Evolutionary conservation across 2,797 vertebrate species (phyloP), one percentile per base, ranked within the genome.

Genomic region (Anabas testudineus): DNA sequence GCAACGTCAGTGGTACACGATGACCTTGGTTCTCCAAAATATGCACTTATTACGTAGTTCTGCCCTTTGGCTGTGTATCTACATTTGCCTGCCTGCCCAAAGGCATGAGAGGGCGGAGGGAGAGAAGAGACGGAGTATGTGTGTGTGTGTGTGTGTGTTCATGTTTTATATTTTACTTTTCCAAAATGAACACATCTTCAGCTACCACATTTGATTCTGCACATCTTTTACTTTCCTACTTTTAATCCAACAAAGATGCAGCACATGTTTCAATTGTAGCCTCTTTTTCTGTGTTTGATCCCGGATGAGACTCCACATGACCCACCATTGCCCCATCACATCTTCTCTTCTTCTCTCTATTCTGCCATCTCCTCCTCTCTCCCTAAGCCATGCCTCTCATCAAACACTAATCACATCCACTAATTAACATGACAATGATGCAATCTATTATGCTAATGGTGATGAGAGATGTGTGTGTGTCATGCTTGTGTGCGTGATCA

Each of bases 391-490:
- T 59, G 41, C 73, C 64, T 76, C 59, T 74, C 71, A 59, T 64
- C 65, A 41, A 57, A 14, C 58, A 65, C 52, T 71, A 80, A 83
- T 85, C 83, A 57, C 41, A 64, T 81, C 70, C 80, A 43, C 84
- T 90, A 90, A 91, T 91, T 86, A 76, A 86, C 81, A 76, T 89
- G 72, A 85, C 84, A 74, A 70, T 67, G 65, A 80, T 64, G 76
- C 7, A 45, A 60, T 71, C 90, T 84, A 83, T 89, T 85, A 87
- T 87, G 62, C 84, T 79, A 82, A 86, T 80, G 47, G 19, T 19
- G 65, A 68, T 82, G 69, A 78, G 62, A 78, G 70, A 45, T 56
- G 8, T 65, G 45, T 68, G 63, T 51, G 63, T 63, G 42, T 56
- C 46, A 22, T 62, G 45, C 75, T 45, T 65, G 26, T 39, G 60